Evolutionary conservation across 1,140 invertebrate species (phyloP), one percentile per base, ranked within the genome.

Genomic region (Trichomalopsis sarcophagae): DNA sequence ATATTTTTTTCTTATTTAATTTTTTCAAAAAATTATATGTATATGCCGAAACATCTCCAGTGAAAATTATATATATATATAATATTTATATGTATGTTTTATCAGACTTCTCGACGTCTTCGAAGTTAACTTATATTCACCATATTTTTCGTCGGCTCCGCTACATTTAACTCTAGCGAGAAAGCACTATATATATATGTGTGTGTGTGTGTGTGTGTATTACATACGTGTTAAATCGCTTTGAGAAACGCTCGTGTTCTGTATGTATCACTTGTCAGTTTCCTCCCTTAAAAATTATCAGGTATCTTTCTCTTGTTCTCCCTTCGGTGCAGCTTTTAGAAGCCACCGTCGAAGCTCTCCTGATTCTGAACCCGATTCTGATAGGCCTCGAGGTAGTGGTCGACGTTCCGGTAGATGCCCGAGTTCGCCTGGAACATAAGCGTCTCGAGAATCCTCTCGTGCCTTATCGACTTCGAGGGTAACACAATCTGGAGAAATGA

Each of bases 381-480:
- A 91, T 97, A 98, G 84, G 97, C 97, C 92, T 98, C 96, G 86
- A 98, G 92, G 89, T 97, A 97, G 74, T 95, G 95, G 89, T 98
- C 97, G 89, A 98, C 97, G 89, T 98, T 97, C 50, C 97, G 94
- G 92, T 98, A 98, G 94, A 98, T 98, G 23, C 98, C 98, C 1
- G 97, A 96, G 91, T 98, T 98, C 50, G 97, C 97, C 94, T 99
- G 98, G 90, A 96, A 97, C 96, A 98, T 97, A 36, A 99, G 93
- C 0, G 98, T 99, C 92, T 98, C 97, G 85, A 99, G 94, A 86
- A 99, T 98, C 47, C 96, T 94, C 91, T 98, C 97, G 91, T 99
- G 98, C 89, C 97, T 98, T 87, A 98, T 98, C 21, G 97, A 97
- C 92, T 98, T 98, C 66, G 97, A 97, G 69, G 97, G 98, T 86